Evolutionary conservation across 2,888 invertebrate genomes (phyloP), one percentile per base, ranked within the genome.

Genomic region (Drosophila nigritarsus): DNA sequence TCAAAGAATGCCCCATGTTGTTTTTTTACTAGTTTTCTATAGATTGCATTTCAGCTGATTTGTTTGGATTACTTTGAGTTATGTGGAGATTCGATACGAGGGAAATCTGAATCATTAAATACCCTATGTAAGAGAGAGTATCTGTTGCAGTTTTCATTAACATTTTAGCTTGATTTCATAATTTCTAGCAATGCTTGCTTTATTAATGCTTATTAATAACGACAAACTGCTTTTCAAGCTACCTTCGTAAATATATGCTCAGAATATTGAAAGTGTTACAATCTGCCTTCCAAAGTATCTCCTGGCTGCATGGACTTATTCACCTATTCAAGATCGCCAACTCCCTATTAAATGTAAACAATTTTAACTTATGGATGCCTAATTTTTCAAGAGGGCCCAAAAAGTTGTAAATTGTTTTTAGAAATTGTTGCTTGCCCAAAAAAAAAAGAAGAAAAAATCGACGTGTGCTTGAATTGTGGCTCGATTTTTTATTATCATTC

Each of bases 401-500:
- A 24, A 24, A 3, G 45, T 15, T 45, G 32, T 67, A 48, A 34
- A 48, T 30, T 67, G 68, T 27, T 49, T 27, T 50, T 56, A 82
- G 87, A 82, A 83, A 83, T 72, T 78, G 59, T 29, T 55, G 45
- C 34, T 48, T 78, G 50, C 42, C 48, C 50, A 66, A 69, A 56
- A 27, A 34, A n/a, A 30, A 9, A 2, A 49, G 2, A 50, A 20
- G 7, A 27, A 34, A 24, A 36, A 36, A 18, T 24, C 6, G 74
- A 68, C 66, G 68, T 80, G 73, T 61, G 73, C 65, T 74, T 76
- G 72, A 83, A 78, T 78, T 82, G 73, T 76, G 85, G 55, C 77
- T 78, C 60, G 65, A 76, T 75, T 74, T 70, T 71, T 74, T 64
- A 75, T 65, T 70, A 75, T 60, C 63, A 74, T 86, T 82, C 80